phyloP scores from a whole-genome alignment of 2,888 invertebrate species.

The Ophraella communa region DNA sequence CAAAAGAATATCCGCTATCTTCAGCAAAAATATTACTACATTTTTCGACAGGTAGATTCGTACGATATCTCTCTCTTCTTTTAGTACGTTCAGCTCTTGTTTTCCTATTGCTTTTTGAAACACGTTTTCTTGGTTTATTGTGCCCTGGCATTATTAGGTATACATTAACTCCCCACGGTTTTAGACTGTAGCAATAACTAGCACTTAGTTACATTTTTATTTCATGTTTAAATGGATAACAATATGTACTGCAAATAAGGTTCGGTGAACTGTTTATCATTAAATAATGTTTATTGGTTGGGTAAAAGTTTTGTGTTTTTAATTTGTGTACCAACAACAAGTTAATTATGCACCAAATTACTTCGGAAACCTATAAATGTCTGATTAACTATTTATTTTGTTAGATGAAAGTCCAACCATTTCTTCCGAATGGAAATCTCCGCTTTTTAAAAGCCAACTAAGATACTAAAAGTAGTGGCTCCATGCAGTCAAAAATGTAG shows the following conservation, averaged over 20 bases:
- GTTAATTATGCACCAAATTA: neutral
- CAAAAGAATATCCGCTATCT: slow-evolving; percentile 28
- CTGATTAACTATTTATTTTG: neutral
- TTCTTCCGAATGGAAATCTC: too few species aligned
- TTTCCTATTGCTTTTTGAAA: slow-evolving; percentile 42
- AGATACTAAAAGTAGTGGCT: too few species aligned
- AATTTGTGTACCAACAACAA: neutral
- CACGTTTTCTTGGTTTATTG: neutral
- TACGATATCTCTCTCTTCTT: slow-evolving; percentile 52
- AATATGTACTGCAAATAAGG: slow-evolving; percentile 10
- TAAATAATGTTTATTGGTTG: slow-evolving; percentile 5
- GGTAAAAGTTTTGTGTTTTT: slow-evolving; percentile 1
- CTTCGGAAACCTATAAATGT: neutral
- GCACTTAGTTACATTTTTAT: neutral
- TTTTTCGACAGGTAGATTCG: slow-evolving; percentile 40
- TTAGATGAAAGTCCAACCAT: neutral
- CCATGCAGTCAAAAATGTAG: too few species aligned
- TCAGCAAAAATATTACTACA: slow-evolving; percentile 27
- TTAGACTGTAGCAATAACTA: slow-evolving; percentile 2
- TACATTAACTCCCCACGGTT: neutral
- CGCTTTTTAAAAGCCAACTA: too few species aligned
- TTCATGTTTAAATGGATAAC: slow-evolving; percentile 4
- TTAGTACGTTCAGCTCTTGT: slow-evolving; percentile 54
- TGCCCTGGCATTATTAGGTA: neutral
- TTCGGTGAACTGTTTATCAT: slow-evolving; percentile 17